A percentile compares a stretch with the other conserved stretches of the same genome.
These are phyloP conservation scores for Dynastes hyllus DNA, from an alignment of 2,888 invertebrate species.

Conservation along the genomic window DNA sequence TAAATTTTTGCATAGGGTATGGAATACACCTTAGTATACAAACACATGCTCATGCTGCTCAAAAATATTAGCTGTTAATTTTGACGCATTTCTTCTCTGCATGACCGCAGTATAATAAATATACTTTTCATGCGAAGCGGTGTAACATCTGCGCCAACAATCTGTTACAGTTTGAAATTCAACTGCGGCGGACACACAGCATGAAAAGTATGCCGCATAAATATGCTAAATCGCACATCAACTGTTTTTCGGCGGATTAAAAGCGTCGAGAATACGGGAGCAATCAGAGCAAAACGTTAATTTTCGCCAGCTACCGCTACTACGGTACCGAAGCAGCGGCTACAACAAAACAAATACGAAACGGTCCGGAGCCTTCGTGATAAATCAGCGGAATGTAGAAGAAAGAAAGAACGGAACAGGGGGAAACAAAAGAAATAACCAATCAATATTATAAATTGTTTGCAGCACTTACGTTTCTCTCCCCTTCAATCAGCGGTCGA, in stretches of 20 bases:
- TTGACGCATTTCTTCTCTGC: constrained; percentile 20
- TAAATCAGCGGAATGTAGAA: constrained; percentile 39
- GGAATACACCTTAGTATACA: neutral
- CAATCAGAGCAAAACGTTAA: constrained; percentile 42
- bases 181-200: constrained; percentile 25
- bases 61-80: constrained; percentile 29
- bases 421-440: constrained; percentile 46
- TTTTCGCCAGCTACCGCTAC: constrained; percentile 32
- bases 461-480: constrained; percentile 46
- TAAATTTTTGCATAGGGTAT: no score
- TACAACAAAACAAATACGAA: constrained; percentile 44
- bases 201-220: constrained; percentile 37
- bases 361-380: constrained; percentile 38
- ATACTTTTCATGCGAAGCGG: constrained; percentile 29
- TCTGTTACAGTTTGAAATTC: constrained; percentile 44
- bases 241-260: constrained; percentile 45
- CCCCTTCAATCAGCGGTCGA: constrained; percentile 43
- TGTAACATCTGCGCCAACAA: constrained; percentile 43
- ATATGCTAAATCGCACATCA: constrained; percentile 44
- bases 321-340: constrained; percentile 13
- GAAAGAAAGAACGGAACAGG: constrained; percentile 35
- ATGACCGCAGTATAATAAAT: constrained; percentile 29
- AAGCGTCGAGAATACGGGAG: constrained; percentile 34
- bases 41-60: neutral
- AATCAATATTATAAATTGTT: constrained; percentile 50